A percentile compares a stretch with the other conserved stretches of the same genome.
Evolutionary conservation across 2,888 invertebrate species (phyloP).

Genomic region (Sphaeridia pumilis): DNA sequence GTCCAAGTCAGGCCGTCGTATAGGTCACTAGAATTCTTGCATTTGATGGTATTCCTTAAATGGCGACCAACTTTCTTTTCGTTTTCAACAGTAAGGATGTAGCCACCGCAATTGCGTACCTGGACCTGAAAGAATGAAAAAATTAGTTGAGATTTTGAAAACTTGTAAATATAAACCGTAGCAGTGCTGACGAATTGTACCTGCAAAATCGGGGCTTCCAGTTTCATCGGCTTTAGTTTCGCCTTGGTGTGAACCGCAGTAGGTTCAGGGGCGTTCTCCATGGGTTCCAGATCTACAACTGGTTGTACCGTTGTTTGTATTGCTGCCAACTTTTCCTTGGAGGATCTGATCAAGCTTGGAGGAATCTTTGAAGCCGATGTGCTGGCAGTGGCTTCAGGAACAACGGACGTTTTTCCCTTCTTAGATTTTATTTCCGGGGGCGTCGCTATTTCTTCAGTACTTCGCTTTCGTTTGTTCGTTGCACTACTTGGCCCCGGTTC

Average conservation of each 20-base stretch:
- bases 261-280: neutral
- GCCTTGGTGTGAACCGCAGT: neutral
- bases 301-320: no score
- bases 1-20: slow-evolving; percentile 55
- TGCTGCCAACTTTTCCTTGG: neutral
- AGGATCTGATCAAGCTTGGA: neutral
- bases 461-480: slow-evolving; percentile 10
- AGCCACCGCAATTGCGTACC: slow-evolving; percentile 7
- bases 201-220: neutral
- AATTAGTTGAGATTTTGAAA: neutral
- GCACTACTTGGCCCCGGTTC: neutral
- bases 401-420: neutral
- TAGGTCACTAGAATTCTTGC: slow-evolving; percentile 19
- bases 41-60: slow-evolving; percentile 16
- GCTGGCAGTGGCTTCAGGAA: neutral
- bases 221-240: slow-evolving; percentile 10
- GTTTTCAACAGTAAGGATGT: slow-evolving; percentile 4
- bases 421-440: neutral
- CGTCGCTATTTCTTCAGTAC: slow-evolving; percentile 3
- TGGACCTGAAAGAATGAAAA: slow-evolving; percentile 2
- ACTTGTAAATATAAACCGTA: neutral
- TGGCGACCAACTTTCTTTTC: slow-evolving; percentile 5
- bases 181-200: neutral
- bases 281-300: neutral
- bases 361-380: slow-evolving; percentile 3